Percentiles rank a stretch among this genome's conserved stretches.
Evolutionary conservation across 2,888 invertebrate species (phyloP).

Genomic region (Laothoe populi): DNA sequence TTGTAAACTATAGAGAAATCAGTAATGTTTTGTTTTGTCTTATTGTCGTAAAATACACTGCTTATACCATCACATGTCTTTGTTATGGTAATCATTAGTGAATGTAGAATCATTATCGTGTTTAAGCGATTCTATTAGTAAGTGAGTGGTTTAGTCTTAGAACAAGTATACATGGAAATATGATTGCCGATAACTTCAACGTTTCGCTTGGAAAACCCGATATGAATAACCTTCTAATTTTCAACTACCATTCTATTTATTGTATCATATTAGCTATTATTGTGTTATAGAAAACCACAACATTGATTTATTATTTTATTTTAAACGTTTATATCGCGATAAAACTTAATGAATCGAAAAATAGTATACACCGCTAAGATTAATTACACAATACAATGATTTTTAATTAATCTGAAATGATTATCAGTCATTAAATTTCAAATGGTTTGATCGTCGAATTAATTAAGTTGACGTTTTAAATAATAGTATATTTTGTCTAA

Average conservation of each 20-base stretch:
- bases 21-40: no score
- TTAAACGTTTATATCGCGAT: background rate
- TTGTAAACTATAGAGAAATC: no score
- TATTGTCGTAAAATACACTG: no score
- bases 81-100: no score
- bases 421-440: background rate
- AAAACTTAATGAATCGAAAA: background rate
- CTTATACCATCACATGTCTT: no score
- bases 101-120: no score
- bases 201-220: background rate
- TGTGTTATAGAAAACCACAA: background rate
- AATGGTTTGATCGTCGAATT: background rate
- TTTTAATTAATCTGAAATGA: background rate
- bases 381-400: conserved; percentile 1
- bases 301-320: background rate
- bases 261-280: background rate
- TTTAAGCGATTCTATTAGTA: no score
- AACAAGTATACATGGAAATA: background rate
- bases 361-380: background rate
- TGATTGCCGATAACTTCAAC: background rate
- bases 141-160: background rate
- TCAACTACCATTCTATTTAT: background rate
- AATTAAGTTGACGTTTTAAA: background rate
- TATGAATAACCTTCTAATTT: background rate
- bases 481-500: background rate